Base-by-base conservation (phyloP, 2,888 invertebrate species). In the Sphecodes monilicornis region DNA sequence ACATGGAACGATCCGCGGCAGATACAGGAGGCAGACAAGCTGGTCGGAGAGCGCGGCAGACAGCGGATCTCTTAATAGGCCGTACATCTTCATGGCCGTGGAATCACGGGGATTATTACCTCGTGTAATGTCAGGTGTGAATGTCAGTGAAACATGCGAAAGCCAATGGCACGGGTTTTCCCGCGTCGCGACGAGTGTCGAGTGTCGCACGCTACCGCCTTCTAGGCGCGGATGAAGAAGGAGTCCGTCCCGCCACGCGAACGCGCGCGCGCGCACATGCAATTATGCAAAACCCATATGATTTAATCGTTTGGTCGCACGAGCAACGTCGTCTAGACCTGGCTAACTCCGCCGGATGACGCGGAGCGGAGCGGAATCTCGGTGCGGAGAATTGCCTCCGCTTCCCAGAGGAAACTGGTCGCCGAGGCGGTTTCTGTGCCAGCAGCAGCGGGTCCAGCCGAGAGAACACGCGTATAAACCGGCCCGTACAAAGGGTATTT, bases 101-200 rank as follows among this genome's bases (percentile, higher is more conserved):
- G 72, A 78, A 84, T 80, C 69, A 77, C 75, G 39, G 57, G 74
- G 78, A 71, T 79, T 78, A 84, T 84, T 79, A 81, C 74, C 78
- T 73, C 78, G 72, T 77, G 76, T 83, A 90, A 87, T 88, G 90
- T 90, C 88, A 88, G 83, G 78, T 82, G 86, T 86, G 91, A 91
- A 90, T 89, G 90, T 90, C 88, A 89, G 82, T 70, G 75, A 73
- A 85, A 86, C 82, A 74, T 70, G 79, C 64, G 82, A 90, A 89
- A 90, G 86, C 84, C 90, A 90, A 91, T 91, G 88, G 83, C 82
- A 84, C 66, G 32, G 76, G 60, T 83, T 85, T 89, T 80, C 79
- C 76, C 32, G 54, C 36, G 64, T 43, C 26, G 72, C 26, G 50
- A n/a, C 50, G 54, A 50, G n/a, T n/a, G 54, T n/a, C 54, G n/a